These are phyloP conservation scores for Calcarius lapponicus DNA, from an alignment of 2,797 vertebrate species.

Conservation along the genomic window DNA sequence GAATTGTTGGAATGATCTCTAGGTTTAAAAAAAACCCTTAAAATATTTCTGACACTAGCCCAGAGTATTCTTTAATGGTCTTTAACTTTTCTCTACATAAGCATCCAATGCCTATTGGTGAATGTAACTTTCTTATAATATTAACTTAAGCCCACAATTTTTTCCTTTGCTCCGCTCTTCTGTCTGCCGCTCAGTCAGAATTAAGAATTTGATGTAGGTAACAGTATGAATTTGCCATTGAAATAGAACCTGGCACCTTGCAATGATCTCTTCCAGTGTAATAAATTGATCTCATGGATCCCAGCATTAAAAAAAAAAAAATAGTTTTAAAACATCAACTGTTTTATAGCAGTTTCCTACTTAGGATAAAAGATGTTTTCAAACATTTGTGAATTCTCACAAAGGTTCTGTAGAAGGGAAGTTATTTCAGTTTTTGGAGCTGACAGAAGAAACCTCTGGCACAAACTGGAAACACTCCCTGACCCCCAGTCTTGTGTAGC, in stretches of 20 bases:
- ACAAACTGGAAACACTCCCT: neutral
- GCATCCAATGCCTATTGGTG: neutral
- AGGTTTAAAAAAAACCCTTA: fast-evolving
- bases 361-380: neutral
- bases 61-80: neutral
- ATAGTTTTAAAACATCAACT: neutral
- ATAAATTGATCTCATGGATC: neutral
- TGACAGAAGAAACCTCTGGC: neutral
- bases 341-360: neutral
- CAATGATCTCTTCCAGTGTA: neutral
- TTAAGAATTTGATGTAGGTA: neutral
- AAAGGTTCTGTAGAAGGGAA: neutral
- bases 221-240: neutral
- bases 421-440: neutral
- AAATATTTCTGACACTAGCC: neutral
- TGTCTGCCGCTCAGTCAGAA: neutral
- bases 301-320: neutral
- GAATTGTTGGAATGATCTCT: neutral
- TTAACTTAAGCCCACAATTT: neutral
- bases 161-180: neutral
- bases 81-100: neutral
- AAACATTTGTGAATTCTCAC: neutral
- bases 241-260: neutral
- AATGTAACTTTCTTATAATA: neutral
- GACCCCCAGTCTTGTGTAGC: neutral